Base-by-base conservation (phyloP, 2,888 invertebrate species). In the Gisinianus flammeolus region DNA sequence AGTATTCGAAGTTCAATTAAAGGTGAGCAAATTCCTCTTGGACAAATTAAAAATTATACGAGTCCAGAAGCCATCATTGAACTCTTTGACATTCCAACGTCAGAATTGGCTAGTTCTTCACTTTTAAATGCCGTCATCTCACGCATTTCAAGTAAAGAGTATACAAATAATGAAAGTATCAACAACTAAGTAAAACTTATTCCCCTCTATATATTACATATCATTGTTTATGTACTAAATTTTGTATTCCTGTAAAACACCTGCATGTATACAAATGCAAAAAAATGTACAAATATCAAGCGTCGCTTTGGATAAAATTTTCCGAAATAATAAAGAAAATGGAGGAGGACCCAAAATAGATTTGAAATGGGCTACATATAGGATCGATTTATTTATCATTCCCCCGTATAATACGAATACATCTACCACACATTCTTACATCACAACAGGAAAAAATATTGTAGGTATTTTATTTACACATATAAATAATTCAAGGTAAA, bases 101-200 rank as follows among this genome's bases (percentile, higher is more conserved):
- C 88, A 0, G 90, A 90, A 85, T 85, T 87, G 75, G 85, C 85
- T 28, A 86, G 86, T 33, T 87, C 88, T 0, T 85, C 85, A 76
- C 84, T 92, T 68, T 85, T 91, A 35, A 90, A 92, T 87, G 88
- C 90, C 3, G 87, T 93, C 85, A 88, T 92, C 19, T 92, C 91
- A 85, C 90, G 90, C 86, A 92, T 93, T 86, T 90, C 90, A 31
- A 90, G 90, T 6, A 93, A 92, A 86, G 90, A 90, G 84, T 89
- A 66, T 31, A 70, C 54, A 26, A 24, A 31, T 26, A 69, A 69
- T 70, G 12, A 70, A 44, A 44, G 0, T 10, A 12, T 44, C 52
- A 44, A 16, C 52, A 44, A 44, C 52, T 44, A 8, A 12, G 52
- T 10, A 44, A 44, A 44, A 16, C 52, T 44, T 44, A 12, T 44